phyloP scores from a whole-genome alignment of 2,113 vertebrate genomes.

The Gnathonemus longibarbis region DNA sequence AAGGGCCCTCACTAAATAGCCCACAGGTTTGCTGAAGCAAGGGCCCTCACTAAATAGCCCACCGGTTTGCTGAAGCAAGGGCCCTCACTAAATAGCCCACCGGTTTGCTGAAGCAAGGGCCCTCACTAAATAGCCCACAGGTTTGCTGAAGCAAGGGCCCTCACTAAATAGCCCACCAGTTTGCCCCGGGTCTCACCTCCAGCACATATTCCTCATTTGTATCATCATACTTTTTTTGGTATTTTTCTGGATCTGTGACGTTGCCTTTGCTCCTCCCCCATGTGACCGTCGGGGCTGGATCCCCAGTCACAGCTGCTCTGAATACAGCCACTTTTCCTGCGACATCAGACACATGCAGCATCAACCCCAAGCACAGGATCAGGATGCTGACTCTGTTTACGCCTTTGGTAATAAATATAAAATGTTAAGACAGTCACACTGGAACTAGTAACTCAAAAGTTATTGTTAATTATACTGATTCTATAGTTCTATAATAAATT shows the following conservation, averaged over 20 bases:
- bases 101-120: no score
- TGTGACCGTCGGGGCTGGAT: constrained; percentile 61
- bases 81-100: no score
- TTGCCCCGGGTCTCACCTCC: constrained; percentile 52
- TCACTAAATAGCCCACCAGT: not conserved
- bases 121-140: not conserved
- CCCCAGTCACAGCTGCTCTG: constrained; percentile 67
- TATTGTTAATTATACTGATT: not conserved
- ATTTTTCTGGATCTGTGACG: constrained; percentile 63
- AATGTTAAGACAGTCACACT: not conserved
- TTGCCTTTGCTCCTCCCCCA: constrained; percentile 60
- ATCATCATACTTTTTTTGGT: constrained; percentile 50
- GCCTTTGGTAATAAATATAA: constrained; percentile 28
- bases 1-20: no score
- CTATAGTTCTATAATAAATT: not conserved
- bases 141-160: not conserved
- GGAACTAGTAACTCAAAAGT: not conserved
- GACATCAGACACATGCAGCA: not conserved
- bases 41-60: no score
- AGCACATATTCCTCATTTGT: constrained; percentile 61
- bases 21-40: no score
- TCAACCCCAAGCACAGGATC: not conserved
- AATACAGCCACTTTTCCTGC: constrained; percentile 76
- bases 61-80: no score
- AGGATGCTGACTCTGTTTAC: constrained; percentile 17